A percentile compares a stretch with the other conserved stretches of the same genome.
Evolutionary conservation across 2,797 vertebrate genomes (phyloP).

Genomic region (Propithecus deckenii): DNA sequence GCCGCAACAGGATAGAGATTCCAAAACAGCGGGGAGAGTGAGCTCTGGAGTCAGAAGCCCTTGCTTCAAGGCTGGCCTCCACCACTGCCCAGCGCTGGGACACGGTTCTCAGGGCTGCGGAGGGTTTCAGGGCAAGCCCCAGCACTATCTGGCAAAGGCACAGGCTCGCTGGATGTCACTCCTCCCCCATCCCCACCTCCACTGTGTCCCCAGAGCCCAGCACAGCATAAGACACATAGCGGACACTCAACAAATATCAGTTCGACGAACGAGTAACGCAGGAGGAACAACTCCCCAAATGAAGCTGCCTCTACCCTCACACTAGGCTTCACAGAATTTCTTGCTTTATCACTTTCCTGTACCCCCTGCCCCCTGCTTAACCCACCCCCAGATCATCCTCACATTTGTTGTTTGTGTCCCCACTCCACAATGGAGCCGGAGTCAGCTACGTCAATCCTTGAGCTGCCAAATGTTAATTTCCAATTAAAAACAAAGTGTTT

Average conservation of each 20-base stretch:
- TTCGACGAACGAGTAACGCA: not conserved
- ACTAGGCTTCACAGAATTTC: not conserved
- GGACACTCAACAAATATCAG: fast-evolving
- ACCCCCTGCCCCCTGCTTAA: not conserved
- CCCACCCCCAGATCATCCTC: not conserved
- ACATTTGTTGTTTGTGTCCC: not conserved
- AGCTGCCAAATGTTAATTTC: not conserved
- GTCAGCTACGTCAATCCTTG: not conserved
- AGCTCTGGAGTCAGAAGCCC: not conserved
- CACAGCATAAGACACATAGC: not conserved
- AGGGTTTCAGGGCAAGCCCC: not conserved
- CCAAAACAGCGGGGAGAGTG: not conserved
- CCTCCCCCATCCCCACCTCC: not conserved
- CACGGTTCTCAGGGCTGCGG: fast-evolving
- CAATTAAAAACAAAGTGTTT: not conserved
- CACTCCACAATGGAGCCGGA: not conserved
- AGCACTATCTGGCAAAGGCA: not conserved
- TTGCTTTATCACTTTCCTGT: not conserved
- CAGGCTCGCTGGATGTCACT: not conserved
- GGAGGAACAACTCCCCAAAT: not conserved
- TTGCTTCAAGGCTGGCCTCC: not conserved
- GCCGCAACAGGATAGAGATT: not conserved
- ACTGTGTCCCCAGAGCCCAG: not conserved
- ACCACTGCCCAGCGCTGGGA: not conserved
- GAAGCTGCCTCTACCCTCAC: not conserved